Conservation (phyloP, 2,113 vertebrate species). For the Grus americana region DNA sequence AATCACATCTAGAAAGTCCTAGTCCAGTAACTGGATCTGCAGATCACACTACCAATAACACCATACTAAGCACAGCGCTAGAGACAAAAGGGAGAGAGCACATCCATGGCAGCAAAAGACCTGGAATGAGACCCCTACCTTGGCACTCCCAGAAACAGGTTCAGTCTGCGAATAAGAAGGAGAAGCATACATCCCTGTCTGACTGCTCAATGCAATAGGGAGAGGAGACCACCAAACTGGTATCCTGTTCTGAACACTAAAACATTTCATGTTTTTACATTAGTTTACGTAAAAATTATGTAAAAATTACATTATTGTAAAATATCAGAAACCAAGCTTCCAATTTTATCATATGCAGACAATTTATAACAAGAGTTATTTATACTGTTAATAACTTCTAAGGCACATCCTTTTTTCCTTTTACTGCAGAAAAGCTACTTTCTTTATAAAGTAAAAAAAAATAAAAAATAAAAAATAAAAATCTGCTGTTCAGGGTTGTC, state of each 20-base stretch:
- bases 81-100: not conserved
- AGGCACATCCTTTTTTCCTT: not conserved
- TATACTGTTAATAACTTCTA: not conserved
- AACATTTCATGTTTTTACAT: not conserved
- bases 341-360: not conserved
- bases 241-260: not conserved
- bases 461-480: not conserved
- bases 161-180: not conserved
- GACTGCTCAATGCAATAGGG: not conserved
- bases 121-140: not conserved
- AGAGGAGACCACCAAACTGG: not conserved
- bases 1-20: not conserved
- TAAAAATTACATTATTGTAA: too few species aligned
- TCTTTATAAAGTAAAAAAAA: not conserved
- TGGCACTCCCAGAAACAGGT: not conserved
- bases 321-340: not conserved
- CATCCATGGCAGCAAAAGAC: not conserved
- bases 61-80: not conserved
- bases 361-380: not conserved
- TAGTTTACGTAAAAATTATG: too few species aligned
- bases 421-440: constrained; percentile 10
- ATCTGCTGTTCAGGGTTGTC: not conserved
- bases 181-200: not conserved
- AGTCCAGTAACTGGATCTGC: not conserved
- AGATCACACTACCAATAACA: not conserved